Conservation (phyloP, 2,113 vertebrate species). For the Donacobius atricapilla region DNA sequence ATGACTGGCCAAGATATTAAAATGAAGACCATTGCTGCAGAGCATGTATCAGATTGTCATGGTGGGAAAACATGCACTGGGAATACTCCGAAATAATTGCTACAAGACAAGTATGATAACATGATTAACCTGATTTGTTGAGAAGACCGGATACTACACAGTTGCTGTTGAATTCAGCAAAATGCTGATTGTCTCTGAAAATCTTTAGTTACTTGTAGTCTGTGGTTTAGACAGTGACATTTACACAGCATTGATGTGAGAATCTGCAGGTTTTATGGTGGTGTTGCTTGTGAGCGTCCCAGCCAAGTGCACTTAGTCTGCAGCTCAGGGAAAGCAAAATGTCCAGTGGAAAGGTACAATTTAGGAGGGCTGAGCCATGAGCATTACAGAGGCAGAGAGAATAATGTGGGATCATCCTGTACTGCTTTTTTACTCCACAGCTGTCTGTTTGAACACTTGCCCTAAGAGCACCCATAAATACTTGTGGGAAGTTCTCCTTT, state of each 20-base stretch:
- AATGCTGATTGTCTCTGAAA: neutral
- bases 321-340: neutral
- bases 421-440: neutral
- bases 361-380: neutral
- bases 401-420: neutral
- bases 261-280: neutral
- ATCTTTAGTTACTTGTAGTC: neutral
- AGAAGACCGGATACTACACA: neutral
- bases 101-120: neutral
- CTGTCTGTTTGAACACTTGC: neutral
- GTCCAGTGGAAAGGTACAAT: neutral
- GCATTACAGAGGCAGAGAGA: neutral
- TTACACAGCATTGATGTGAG: neutral
- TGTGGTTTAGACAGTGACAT: neutral
- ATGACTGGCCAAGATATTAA: neutral
- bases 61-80: neutral
- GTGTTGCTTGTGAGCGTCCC: neutral
- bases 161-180: neutral
- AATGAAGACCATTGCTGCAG: neutral
- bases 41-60: neutral
- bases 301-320: neutral
- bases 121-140: neutral
- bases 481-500: neutral
- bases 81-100: neutral
- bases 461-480: constrained; percentile 1